Conservation (phyloP, 2,797 vertebrate species). For the Macrochelys suwanniensis region DNA sequence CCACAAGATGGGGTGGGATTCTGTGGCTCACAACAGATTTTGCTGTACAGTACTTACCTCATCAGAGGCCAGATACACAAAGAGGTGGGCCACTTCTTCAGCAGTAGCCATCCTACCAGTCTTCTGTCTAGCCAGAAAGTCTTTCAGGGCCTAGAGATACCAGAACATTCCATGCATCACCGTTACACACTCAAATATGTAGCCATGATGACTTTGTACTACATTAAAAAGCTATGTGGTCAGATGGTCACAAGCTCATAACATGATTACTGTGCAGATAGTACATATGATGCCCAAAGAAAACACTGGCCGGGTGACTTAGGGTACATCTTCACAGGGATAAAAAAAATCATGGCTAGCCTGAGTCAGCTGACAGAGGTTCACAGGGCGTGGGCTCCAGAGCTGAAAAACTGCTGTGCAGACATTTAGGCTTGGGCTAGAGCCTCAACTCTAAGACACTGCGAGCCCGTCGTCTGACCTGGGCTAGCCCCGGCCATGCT, state of each 20-base stretch:
- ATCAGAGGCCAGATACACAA: conserved; percentile 95
- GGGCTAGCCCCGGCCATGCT: background rate
- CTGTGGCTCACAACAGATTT: background rate
- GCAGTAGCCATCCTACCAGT: conserved; percentile 93
- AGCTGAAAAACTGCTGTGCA: background rate
- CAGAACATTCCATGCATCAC: background rate
- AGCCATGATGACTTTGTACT: background rate
- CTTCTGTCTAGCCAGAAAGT: conserved; percentile 94
- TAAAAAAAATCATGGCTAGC: background rate
- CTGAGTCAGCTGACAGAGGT: background rate
- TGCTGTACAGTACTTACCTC: conserved; percentile 84
- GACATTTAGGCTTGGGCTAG: background rate
- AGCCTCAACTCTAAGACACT: background rate
- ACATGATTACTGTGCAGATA: background rate
- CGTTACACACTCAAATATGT: background rate
- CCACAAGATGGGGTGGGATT: background rate
- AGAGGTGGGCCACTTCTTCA: conserved; percentile 93
- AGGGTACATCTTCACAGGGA: background rate
- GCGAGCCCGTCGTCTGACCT: background rate
- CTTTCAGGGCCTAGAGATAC: conserved; percentile 85
- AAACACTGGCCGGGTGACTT: background rate
- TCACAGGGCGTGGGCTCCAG: background rate
- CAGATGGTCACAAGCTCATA: background rate
- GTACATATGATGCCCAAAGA: background rate
- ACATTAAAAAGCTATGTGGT: background rate